Percentiles rank a stretch among this genome's conserved stretches.
phyloP scores from a whole-genome alignment of 2,113 vertebrate species.

The Gobius niger region DNA sequence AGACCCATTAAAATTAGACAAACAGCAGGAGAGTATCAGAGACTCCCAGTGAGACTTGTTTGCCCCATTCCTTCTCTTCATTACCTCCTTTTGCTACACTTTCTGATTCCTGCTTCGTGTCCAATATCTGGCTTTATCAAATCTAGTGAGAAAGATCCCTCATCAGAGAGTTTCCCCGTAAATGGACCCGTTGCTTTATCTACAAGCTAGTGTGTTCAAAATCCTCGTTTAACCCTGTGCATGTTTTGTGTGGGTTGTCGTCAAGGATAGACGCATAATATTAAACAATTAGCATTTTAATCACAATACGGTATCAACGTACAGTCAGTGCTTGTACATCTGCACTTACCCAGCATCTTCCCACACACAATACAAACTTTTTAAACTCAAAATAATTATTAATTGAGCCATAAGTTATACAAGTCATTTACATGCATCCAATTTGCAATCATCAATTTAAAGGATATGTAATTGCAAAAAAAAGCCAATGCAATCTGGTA shows the following conservation, averaged over 20 bases:
- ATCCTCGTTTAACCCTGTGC: background rate
- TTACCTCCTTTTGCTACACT: constrained; percentile 15
- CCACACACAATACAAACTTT: background rate
- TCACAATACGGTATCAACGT: background rate
- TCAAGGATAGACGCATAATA: background rate
- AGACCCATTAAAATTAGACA: constrained; percentile 45
- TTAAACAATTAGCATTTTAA: background rate
- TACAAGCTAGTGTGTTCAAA: background rate
- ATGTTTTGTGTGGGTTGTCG: background rate
- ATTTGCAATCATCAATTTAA: background rate
- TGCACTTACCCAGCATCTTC: background rate
- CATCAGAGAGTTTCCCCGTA: constrained; percentile 18
- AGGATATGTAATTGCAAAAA: background rate
- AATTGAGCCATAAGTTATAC: background rate
- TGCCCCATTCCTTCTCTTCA: constrained; percentile 8
- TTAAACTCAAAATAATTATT: background rate
- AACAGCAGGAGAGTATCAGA: constrained; percentile 24
- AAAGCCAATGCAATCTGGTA: background rate
- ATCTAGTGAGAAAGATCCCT: constrained; percentile 2
- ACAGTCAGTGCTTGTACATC: background rate
- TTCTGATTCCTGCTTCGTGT: constrained; percentile 3
- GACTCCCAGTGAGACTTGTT: constrained; percentile 36
- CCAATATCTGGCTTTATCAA: constrained; percentile 19
- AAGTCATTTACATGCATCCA: background rate
- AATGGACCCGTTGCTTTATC: background rate